A percentile compares a stretch with the other conserved stretches of the same genome.
These are phyloP conservation scores for Microplitis demolitor DNA, from an alignment of 1,140 invertebrate genomes.

Conservation along the genomic window DNA sequence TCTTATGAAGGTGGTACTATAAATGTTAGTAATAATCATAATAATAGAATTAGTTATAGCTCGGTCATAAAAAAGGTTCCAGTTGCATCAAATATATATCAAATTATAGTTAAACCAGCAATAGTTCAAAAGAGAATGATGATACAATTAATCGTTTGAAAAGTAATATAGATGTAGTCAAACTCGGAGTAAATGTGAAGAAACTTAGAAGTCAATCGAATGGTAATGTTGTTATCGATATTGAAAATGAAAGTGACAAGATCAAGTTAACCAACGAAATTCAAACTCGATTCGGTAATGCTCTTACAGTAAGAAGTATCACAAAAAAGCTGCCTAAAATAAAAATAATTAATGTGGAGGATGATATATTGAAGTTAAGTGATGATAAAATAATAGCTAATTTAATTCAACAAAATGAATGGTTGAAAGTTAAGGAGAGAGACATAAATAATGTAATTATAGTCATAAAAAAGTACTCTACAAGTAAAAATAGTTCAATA, in stretches of 20 bases:
- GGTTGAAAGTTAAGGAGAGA: background rate
- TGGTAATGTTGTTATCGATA: background rate
- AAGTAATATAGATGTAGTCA: background rate
- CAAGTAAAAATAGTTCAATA: background rate
- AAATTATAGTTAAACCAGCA: too few relatives aligned
- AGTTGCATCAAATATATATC: too few relatives aligned
- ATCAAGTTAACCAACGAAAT: background rate
- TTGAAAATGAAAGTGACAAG: background rate
- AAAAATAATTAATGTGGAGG: background rate
- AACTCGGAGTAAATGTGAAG: background rate
- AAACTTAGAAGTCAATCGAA: background rate
- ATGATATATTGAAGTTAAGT: background rate
- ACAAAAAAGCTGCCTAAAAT: background rate
- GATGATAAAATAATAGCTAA: background rate
- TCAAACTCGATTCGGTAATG: background rate
- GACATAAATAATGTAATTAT: background rate
- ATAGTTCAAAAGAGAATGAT: too few relatives aligned
- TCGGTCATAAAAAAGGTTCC: too few relatives aligned
- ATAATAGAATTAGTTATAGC: too few relatives aligned
- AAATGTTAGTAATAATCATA: too few relatives aligned
- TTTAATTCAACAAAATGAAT: background rate
- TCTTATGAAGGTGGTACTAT: too few relatives aligned
- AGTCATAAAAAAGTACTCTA: slow-evolving; percentile 3
- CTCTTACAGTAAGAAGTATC: background rate
- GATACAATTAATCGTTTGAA: background rate